These are phyloP conservation scores for Spea hammondii DNA, from an alignment of 2,797 vertebrate species.

Conservation along the genomic window DNA sequence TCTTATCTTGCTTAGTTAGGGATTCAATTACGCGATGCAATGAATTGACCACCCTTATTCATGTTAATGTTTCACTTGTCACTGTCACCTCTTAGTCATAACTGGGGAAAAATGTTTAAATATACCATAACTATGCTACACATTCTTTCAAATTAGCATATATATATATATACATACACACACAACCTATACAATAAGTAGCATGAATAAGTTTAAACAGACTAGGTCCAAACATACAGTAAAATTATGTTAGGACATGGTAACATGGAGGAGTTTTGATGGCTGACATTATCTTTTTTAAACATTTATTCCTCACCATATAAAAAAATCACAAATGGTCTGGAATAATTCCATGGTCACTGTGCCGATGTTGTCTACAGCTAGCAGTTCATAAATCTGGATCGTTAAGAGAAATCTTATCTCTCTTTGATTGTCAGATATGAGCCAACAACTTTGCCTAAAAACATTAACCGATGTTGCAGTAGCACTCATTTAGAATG, in stretches of 20 bases:
- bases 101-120: neutral
- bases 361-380: conserved; percentile 43
- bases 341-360: conserved; percentile 31
- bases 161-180: neutral
- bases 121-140: neutral
- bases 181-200: conserved; percentile 38
- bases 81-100: conserved; percentile 23
- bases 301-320: conserved; percentile 47
- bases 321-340: conserved; percentile 44
- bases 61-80: conserved; percentile 9
- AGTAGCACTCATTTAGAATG: neutral
- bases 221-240: conserved; percentile 7
- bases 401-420: conserved; percentile 22
- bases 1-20: too few species aligned
- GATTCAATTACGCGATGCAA: too few species aligned
- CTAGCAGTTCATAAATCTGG: conserved; percentile 33
- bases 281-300: conserved; percentile 46
- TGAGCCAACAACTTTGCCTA: neutral
- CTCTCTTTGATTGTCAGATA: conserved; percentile 21
- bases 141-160: conserved; percentile 36
- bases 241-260: conserved; percentile 31
- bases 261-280: conserved; percentile 24
- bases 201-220: conserved; percentile 38
- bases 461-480: neutral
- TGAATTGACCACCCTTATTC: too few species aligned